Conservation (phyloP, 2,888 invertebrate genomes). For the Cosmia trapezina region DNA sequence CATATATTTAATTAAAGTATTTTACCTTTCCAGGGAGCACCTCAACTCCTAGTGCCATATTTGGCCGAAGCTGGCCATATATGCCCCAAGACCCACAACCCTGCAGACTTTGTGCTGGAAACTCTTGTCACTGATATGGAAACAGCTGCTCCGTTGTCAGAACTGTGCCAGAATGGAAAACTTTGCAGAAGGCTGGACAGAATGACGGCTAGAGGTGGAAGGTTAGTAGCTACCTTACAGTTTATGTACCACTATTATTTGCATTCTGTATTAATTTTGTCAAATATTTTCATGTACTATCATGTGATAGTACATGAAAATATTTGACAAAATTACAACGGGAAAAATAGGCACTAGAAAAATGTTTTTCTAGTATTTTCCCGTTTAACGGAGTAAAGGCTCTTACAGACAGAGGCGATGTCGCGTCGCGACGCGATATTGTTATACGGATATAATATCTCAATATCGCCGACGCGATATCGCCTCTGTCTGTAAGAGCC, state of each 20-base stretch:
- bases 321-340: too few species aligned
- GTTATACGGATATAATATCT: too few species aligned
- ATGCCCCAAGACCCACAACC: constrained; percentile 95
- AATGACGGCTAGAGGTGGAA: constrained; percentile 79
- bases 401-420: too few species aligned
- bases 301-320: too few species aligned
- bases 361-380: too few species aligned
- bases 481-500: too few species aligned
- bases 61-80: constrained; percentile 91
- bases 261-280: neutral
- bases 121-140: constrained; percentile 77
- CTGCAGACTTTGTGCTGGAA: constrained; percentile 93
- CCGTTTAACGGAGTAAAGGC: neutral
- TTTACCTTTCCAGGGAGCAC: constrained; percentile 91
- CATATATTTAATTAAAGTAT: neutral
- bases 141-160: constrained; percentile 79
- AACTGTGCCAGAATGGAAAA: constrained; percentile 85
- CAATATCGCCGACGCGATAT: too few species aligned
- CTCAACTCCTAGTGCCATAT: constrained; percentile 93
- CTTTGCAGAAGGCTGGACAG: constrained; percentile 81
- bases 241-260: neutral
- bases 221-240: constrained; percentile 69
- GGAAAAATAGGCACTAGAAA: too few species aligned
- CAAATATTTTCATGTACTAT: neutral
- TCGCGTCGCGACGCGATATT: too few species aligned